A percentile compares a stretch with the other conserved stretches of the same genome.
Conservation (phyloP, 2,888 invertebrate genomes). For the Acronicta aceris region DNA sequence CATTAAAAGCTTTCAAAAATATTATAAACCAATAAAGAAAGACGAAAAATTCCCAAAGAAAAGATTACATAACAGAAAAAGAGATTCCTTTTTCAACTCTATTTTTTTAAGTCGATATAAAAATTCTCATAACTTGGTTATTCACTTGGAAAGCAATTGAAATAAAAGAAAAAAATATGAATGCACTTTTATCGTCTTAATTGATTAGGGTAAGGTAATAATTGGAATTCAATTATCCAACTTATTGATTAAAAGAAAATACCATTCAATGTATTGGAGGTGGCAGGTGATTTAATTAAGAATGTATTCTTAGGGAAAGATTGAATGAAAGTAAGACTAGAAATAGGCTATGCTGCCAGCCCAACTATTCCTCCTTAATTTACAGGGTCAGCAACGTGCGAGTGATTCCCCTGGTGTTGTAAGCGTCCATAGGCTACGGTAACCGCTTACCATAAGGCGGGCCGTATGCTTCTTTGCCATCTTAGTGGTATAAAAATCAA, state of each 20-base stretch:
- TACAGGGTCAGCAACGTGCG: too few species aligned
- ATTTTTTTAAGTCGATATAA: too few species aligned
- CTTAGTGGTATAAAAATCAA: too few species aligned
- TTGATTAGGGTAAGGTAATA: constrained; percentile 41
- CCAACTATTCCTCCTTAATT: too few species aligned
- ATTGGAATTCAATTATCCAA: constrained; percentile 30
- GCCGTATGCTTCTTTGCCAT: too few species aligned
- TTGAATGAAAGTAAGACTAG: too few species aligned
- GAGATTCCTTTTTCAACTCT: constrained; percentile 25
- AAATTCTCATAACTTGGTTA: too few species aligned
- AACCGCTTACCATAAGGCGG: too few species aligned
- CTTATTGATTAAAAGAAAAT: constrained; percentile 4
- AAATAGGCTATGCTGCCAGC: too few species aligned
- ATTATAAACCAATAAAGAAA: not conserved
- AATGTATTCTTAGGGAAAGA: not conserved
- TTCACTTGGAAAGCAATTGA: constrained; percentile 41
- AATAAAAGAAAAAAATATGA: constrained; percentile 20
- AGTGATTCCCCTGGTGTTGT: too few species aligned
- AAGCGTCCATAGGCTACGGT: too few species aligned
- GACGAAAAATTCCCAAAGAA: not conserved
- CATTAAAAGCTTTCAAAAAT: not conserved
- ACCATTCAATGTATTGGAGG: not conserved
- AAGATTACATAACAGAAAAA: constrained; percentile 2
- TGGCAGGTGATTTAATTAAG: not conserved
- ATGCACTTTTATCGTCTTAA: constrained; percentile 25